phyloP scores from a whole-genome alignment of 1,140 invertebrate species.

The Microplitis mediator region DNA sequence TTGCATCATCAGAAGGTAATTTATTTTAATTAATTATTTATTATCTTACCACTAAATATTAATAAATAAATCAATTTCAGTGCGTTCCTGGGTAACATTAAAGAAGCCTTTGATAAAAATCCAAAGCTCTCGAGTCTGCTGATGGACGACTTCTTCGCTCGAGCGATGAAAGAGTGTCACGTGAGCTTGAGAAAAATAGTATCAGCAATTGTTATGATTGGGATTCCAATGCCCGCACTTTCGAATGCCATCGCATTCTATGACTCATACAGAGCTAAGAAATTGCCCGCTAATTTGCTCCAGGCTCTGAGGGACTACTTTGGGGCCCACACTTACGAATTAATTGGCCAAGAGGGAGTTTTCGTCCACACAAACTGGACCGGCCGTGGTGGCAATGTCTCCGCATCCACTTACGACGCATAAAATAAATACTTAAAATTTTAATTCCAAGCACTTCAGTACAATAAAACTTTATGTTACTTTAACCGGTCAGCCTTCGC shows the following conservation, averaged over 20 bases:
- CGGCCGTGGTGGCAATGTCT: conserved; percentile 94
- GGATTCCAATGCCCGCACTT: conserved; percentile 92
- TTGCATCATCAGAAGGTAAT: conserved; percentile 94
- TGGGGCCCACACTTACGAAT: conserved; percentile 98
- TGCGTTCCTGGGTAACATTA: conserved; percentile 96
- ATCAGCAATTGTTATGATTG: conserved; percentile 70
- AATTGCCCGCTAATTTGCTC: conserved; percentile 89
- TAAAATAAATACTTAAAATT: conserved; percentile 59
- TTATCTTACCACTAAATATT: too few relatives aligned
- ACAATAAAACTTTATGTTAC: neutral
- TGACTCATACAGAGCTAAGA: conserved; percentile 87
- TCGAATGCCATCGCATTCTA: conserved; percentile 95
- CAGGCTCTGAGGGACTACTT: conserved; percentile 98
- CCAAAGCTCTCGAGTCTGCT: conserved; percentile 89
- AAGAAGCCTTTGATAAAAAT: conserved; percentile 93
- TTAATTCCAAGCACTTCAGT: neutral
- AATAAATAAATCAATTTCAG: conserved; percentile 58
- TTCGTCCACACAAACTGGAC: conserved; percentile 99
- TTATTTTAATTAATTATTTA: neutral
- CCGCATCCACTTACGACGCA: conserved; percentile 92
- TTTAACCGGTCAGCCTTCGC: neutral
- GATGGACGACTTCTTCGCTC: conserved; percentile 92
- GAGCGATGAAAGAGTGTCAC: conserved; percentile 82
- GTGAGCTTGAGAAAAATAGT: conserved; percentile 74
- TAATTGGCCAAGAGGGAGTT: conserved; percentile 83